These are phyloP conservation scores for Petrophora chlorosata DNA, from an alignment of 2,888 invertebrate genomes.

Conservation along the genomic window DNA sequence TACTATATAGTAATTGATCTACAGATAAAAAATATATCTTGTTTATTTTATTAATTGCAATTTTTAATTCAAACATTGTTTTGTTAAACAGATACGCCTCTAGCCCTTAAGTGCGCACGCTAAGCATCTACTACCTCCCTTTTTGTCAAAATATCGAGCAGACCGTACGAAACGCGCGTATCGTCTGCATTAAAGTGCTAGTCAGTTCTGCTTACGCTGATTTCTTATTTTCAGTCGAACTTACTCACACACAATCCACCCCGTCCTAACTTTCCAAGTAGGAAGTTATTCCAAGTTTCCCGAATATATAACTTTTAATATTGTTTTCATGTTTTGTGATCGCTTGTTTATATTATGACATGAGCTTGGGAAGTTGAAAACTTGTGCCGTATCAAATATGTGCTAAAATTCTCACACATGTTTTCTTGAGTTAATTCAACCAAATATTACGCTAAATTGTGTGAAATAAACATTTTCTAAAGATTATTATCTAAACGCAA, in stretches of 20 bases:
- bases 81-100: too few relatives aligned
- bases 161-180: too few relatives aligned
- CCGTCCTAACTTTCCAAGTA: neutral
- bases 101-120: too few relatives aligned
- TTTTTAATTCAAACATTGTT: too few relatives aligned
- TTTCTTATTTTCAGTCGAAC: neutral
- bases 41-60: too few relatives aligned
- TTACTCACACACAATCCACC: neutral
- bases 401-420: neutral
- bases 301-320: conserved; percentile 39
- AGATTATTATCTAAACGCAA: neutral
- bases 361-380: conserved; percentile 17
- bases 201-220: too few relatives aligned
- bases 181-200: too few relatives aligned
- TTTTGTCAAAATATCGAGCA: too few relatives aligned
- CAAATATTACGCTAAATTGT: neutral
- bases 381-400: neutral
- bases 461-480: neutral
- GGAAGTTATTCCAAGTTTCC: conserved; percentile 24
- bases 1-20: too few relatives aligned
- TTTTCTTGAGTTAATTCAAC: neutral
- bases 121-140: too few relatives aligned
- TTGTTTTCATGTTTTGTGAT: conserved; percentile 30
- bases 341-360: conserved; percentile 31
- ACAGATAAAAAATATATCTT: too few relatives aligned